Evolutionary conservation across 1,140 invertebrate species (phyloP).

Genomic region (Pseudomyrmex pallidus): DNA sequence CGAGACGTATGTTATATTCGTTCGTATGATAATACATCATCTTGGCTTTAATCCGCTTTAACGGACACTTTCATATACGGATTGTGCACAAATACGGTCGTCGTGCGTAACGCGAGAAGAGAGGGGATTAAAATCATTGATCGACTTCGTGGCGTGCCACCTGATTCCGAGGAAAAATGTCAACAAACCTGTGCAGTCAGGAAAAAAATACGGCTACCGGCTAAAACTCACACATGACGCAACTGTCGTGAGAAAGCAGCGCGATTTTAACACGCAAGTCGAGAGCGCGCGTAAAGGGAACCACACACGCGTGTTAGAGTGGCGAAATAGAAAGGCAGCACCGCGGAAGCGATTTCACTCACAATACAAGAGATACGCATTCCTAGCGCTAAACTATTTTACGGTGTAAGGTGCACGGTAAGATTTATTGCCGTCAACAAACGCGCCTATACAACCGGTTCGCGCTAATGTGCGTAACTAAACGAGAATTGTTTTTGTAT

Average conservation of each 20-base stretch:
- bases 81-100: not conserved
- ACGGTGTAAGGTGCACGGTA: not conserved
- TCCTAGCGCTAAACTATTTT: conserved; percentile 12
- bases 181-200: not conserved
- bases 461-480: not conserved
- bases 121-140: conserved; percentile 3
- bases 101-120: not conserved
- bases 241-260: conserved; percentile 35
- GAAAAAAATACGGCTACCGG: conserved; percentile 28
- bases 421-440: not conserved
- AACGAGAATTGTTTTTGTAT: conserved; percentile 27
- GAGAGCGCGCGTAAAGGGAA: conserved; percentile 16
- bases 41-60: conserved; percentile 1
- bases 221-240: conserved; percentile 18
- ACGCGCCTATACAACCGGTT: not conserved
- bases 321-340: conserved; percentile 46
- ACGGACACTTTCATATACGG: not conserved
- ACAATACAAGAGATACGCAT: no score
- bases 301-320: conserved; percentile 13
- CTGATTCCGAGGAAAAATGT: conserved; percentile 17
- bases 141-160: not conserved
- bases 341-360: not conserved
- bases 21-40: not conserved
- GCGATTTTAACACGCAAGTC: conserved; percentile 14
- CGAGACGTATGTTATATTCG: not conserved